phyloP scores from a whole-genome alignment of 1,140 invertebrate species.

The Platorchestia sp. region DNA sequence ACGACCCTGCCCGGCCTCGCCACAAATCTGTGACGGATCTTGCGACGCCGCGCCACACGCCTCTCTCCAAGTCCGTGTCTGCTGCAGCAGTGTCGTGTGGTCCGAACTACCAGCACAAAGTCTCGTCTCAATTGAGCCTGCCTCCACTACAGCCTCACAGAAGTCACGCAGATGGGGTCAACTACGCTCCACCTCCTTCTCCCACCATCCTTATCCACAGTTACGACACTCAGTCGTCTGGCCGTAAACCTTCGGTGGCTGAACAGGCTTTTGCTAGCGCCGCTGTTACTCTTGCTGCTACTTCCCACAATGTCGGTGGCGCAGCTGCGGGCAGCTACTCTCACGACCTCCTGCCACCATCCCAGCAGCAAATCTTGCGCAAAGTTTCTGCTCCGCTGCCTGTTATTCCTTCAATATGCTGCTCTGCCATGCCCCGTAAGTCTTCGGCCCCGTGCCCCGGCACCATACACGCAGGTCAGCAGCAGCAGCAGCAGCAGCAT shows the following conservation, averaged over 20 bases:
- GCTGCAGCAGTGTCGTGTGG: neutral
- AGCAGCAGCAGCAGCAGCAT: constrained; percentile 15
- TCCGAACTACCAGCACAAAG: neutral
- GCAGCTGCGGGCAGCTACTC: neutral
- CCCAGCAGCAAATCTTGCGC: constrained; percentile 23
- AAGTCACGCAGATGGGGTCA: neutral
- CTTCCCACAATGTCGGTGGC: neutral
- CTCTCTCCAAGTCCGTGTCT: constrained; percentile 36
- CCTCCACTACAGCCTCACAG: neutral
- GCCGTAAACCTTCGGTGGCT: neutral
- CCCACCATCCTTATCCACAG: constrained; percentile 49
- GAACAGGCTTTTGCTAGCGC: constrained; percentile 20
- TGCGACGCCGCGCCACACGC: constrained; percentile 5
- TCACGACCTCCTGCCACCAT: constrained; percentile 27
- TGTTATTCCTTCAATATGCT: constrained; percentile 38
- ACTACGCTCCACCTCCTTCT: neutral
- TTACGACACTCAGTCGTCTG: neutral
- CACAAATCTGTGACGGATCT: neutral
- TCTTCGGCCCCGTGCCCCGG: constrained; percentile 18
- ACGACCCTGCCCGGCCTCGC: neutral
- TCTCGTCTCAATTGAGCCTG: constrained; percentile 36
- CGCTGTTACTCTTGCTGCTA: neutral
- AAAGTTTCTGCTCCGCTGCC: constrained; percentile 20
- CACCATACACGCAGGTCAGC: neutral
- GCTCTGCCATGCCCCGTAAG: constrained; percentile 11